These are phyloP conservation scores for Syngnathus typhle DNA, from an alignment of 2,113 vertebrate species.

Conservation along the genomic window DNA sequence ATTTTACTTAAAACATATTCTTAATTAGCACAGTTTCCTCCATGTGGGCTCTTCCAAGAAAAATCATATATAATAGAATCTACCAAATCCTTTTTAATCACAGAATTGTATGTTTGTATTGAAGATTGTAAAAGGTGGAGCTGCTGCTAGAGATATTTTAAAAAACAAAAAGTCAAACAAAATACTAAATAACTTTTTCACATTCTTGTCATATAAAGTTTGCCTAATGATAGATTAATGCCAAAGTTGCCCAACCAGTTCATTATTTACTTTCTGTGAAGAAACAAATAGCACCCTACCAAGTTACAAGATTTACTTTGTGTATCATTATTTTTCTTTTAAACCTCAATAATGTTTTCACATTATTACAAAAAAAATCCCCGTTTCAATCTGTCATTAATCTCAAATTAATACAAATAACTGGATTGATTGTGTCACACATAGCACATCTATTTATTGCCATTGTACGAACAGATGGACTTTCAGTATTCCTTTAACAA, in stretches of 20 bases:
- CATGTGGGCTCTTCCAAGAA: not conserved
- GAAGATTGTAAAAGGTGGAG: not conserved
- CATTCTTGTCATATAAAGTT: too few relatives aligned
- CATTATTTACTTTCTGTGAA: too few relatives aligned
- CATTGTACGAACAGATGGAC: not conserved
- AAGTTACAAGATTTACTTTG: too few relatives aligned
- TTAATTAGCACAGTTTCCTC: not conserved
- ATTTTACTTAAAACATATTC: not conserved
- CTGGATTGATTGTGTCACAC: not conserved
- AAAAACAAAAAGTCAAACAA: too few relatives aligned
- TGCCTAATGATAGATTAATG: too few relatives aligned
- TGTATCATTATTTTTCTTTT: too few relatives aligned
- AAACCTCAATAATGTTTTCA: not conserved
- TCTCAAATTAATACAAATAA: not conserved
- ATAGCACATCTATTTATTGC: not conserved
- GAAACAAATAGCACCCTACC: too few relatives aligned
- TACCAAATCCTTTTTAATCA: not conserved
- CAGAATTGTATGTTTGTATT: not conserved
- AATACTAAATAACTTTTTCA: too few relatives aligned
- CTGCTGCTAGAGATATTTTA: not conserved
- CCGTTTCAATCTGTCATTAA: not conserved
- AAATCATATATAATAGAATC: not conserved
- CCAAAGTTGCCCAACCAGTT: too few relatives aligned
- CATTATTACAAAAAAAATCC: not conserved
- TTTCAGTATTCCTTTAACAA: not conserved